A percentile compares a stretch with the other conserved stretches of the same genome.
Conservation (phyloP, 2,797 vertebrate species). For the Tapera naevia region DNA sequence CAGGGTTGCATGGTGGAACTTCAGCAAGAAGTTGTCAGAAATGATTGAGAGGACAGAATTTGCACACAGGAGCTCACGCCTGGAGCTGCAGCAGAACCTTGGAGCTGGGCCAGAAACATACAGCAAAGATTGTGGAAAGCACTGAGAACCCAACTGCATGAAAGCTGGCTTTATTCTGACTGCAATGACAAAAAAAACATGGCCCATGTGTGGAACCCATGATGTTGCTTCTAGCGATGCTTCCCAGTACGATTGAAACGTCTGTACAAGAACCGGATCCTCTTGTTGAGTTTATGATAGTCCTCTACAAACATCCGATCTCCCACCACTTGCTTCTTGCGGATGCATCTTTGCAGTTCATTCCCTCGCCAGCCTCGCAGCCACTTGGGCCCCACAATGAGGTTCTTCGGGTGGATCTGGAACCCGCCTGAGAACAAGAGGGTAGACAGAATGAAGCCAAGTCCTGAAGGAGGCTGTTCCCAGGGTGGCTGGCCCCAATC, state of each 20-base stretch:
- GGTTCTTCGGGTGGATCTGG: conserved; percentile 86
- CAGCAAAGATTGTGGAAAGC: neutral
- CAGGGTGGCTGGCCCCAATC: fast-evolving
- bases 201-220: fast-evolving
- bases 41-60: neutral
- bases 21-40: neutral
- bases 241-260: conserved; percentile 90
- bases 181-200: fast-evolving
- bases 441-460: neutral
- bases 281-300: conserved; percentile 86
- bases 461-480: neutral
- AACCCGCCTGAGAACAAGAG: conserved; percentile 83
- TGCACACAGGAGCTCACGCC: neutral
- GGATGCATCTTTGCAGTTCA: conserved; percentile 88
- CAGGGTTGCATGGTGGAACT: neutral
- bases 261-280: conserved; percentile 88
- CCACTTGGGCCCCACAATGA: conserved; percentile 87
- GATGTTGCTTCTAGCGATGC: conserved; percentile 76
- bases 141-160: neutral
- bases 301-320: conserved; percentile 88
- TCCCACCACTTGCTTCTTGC: conserved; percentile 90
- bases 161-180: conserved; percentile 36
- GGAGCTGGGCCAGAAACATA: neutral
- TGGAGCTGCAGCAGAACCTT: neutral
- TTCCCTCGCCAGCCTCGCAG: conserved; percentile 88